phyloP scores from a whole-genome alignment of 2,113 vertebrate genomes.

The Bungarus multicinctus region DNA sequence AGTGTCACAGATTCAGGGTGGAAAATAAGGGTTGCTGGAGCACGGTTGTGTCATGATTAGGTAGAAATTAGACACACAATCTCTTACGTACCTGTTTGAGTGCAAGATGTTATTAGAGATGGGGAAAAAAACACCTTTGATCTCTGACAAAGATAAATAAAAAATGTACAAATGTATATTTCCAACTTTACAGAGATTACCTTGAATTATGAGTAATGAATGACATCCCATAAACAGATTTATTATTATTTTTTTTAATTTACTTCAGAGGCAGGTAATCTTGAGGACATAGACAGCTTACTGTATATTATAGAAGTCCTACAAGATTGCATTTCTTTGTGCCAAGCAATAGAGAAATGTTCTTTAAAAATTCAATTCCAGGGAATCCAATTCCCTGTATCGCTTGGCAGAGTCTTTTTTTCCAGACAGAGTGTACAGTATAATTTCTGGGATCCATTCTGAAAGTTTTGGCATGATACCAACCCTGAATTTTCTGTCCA shows the following conservation, averaged over 20 bases:
- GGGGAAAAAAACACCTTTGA: not conserved
- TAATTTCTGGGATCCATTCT: constrained; percentile 40
- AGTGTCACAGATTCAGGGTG: not conserved
- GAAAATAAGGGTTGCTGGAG: not conserved
- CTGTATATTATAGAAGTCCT: not conserved
- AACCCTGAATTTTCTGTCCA: constrained; percentile 14
- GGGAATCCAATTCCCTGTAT: constrained; percentile 8
- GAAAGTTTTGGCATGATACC: constrained; percentile 32
- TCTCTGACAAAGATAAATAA: not conserved
- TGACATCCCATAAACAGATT: not conserved
- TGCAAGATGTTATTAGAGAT: not conserved
- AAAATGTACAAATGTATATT: not conserved
- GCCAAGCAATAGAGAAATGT: not conserved
- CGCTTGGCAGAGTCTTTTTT: constrained; percentile 28
- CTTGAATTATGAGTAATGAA: not conserved
- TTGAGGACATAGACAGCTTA: not conserved
- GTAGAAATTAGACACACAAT: no score
- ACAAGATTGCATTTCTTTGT: constrained; percentile 9
- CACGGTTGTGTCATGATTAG: not conserved
- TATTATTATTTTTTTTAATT: not conserved
- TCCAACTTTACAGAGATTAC: not conserved
- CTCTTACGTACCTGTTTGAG: not conserved
- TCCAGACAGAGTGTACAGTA: constrained; percentile 23
- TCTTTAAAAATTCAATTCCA: constrained; percentile 29
- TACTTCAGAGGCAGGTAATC: constrained; percentile 1